Base-by-base conservation (phyloP, 2,113 vertebrate genomes). In the Chloroceryle aenea region DNA sequence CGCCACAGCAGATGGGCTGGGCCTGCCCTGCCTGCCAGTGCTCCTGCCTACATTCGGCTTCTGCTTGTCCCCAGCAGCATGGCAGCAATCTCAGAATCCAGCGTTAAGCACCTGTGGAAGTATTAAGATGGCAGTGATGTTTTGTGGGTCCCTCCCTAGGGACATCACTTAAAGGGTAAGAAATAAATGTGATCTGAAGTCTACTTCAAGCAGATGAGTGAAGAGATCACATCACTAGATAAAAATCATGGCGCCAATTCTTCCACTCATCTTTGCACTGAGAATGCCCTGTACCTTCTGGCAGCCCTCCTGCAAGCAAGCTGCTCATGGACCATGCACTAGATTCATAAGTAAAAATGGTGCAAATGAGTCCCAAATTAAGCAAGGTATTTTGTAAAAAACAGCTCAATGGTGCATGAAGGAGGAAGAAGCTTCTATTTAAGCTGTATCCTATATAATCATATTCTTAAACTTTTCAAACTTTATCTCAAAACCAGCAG, bases 1-100 rank as follows among this genome's bases (percentile, higher is more conserved):
- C 53, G 50, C 61, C 0, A 0, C n/a, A 47, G 47, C 7, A 30
- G 4, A 0, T 1, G 1, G 25, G 19, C 47, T 52, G 48, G 47
- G 15, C 62, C 61, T 68, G 85, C 38, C 43, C 38, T 6, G 2
- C 59, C 36, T 75, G 3, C 76, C 64, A 34, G 47, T 3, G 6
- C 59, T 58, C 40, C n/a, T 27, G 67, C 34, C 8, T 6, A 0
- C 2, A 20, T 23, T 9, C 21, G 58, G 27, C 47, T 78, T 13
- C 48, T 67, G 38, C 71, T 45, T n/a, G 19, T 20, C 61, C 62
- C 36, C 56, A 64, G 68, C 45, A 72, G 52, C 32, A 23, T 9
- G 7, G 38, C 61, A 27, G 53, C n/a, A n/a, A 14, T 55, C 6
- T 8, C 26, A 12, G 47, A 18, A 61, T 30, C 2, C 32, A 19